Evolutionary conservation across 2,797 vertebrate genomes (phyloP).

Genomic region (Cynodonichthys magdalenae): DNA sequence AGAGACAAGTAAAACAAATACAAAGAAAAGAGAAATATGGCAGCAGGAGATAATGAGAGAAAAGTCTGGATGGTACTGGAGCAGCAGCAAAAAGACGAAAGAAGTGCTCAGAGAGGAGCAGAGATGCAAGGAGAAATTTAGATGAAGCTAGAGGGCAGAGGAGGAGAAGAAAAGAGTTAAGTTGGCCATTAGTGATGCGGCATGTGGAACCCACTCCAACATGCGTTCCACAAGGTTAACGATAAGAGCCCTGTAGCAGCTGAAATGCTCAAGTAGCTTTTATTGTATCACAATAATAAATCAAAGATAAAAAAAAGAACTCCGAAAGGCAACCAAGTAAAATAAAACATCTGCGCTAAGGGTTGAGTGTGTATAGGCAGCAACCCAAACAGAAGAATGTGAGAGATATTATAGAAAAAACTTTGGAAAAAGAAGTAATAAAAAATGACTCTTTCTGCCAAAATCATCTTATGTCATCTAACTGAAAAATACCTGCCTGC

Average conservation of each 20-base stretch:
- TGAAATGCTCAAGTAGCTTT: slow-evolving; percentile 89
- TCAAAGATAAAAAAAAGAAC: slow-evolving; percentile 89
- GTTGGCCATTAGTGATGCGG: slow-evolving; percentile 79
- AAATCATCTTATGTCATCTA: slow-evolving; percentile 83
- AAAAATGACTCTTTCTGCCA: slow-evolving; percentile 61
- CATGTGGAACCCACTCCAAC: slow-evolving; percentile 71
- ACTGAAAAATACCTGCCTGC: slow-evolving; percentile 85
- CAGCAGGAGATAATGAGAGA: slow-evolving; percentile 7
- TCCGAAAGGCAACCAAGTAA: slow-evolving; percentile 79
- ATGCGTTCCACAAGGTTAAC: slow-evolving; percentile 87
- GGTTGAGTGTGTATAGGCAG: slow-evolving; percentile 53
- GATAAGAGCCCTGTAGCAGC: slow-evolving; percentile 84
- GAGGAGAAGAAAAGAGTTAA: slow-evolving; percentile 76
- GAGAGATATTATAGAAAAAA: slow-evolving; percentile 13
- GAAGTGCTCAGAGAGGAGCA: slow-evolving; percentile 25
- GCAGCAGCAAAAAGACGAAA: slow-evolving; percentile 25
- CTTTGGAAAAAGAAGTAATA: slow-evolving; percentile 32
- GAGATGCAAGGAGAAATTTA: slow-evolving; percentile 58
- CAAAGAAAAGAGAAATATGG: slow-evolving; percentile 8
- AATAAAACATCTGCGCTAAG: slow-evolving; percentile 80
- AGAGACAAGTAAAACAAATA: not conserved
- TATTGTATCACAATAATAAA: slow-evolving; percentile 90
- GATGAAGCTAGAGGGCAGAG: slow-evolving; percentile 69
- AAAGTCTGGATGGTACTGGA: slow-evolving; percentile 13
- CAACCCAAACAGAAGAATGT: slow-evolving; percentile 56